Percentiles rank a stretch among this genome's conserved stretches.
Conservation (phyloP, 2,888 invertebrate species). For the Lepetodrilus schrolli region DNA sequence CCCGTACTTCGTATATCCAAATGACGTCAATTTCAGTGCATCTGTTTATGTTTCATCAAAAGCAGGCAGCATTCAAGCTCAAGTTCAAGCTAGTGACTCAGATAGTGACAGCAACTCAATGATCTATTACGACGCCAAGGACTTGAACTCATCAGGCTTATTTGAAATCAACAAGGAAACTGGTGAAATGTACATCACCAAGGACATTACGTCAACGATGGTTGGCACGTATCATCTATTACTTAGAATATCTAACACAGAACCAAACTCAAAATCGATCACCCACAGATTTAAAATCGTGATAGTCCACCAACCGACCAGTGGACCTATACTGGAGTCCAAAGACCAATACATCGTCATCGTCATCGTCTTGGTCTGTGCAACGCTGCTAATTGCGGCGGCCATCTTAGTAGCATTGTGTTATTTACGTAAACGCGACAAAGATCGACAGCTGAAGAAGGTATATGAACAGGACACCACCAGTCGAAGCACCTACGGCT, state of each 20-base stretch:
- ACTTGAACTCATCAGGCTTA: constrained; percentile 3
- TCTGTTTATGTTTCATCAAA: background rate
- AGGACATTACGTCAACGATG: background rate
- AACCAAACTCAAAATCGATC: background rate
- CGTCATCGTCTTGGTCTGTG: constrained; percentile 40
- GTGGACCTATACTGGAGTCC: background rate
- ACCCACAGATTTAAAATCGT: constrained; percentile 1
- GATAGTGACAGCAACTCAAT: background rate
- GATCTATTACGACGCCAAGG: background rate
- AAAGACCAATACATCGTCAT: constrained; percentile 40
- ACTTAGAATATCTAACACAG: constrained; percentile 3
- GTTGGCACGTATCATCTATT: background rate
- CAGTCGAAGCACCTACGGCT: background rate
- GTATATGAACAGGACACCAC: background rate
- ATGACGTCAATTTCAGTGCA: constrained; percentile 6
- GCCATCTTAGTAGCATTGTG: constrained; percentile 39
- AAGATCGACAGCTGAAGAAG: constrained; percentile 33
- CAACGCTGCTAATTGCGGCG: constrained; percentile 40
- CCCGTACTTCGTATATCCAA: constrained; percentile 20
- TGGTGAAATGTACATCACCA: constrained; percentile 2
- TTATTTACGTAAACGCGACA: constrained; percentile 38
- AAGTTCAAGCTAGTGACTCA: background rate
- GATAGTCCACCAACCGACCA: background rate
- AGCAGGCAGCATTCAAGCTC: background rate
- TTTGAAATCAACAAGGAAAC: constrained; percentile 19